Evolutionary conservation across 2,888 invertebrate species (phyloP), one percentile per base, ranked within the genome.

Genomic region (Acleris cristana): DNA sequence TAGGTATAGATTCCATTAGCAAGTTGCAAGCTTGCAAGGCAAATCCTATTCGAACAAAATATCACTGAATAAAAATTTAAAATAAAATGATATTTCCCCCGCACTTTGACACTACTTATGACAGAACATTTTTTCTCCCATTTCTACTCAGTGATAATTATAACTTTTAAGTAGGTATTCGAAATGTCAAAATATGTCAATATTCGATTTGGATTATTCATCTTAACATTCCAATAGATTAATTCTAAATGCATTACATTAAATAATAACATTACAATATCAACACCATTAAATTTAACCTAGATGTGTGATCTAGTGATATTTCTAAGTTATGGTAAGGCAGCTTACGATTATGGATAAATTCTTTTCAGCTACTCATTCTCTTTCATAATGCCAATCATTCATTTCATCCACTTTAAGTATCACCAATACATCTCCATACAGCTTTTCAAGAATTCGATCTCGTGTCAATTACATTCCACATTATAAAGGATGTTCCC

Each of bases 251-350:
- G 72, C 70, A 78, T 80, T 79, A 81, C 80, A 81, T 81, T 85
- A 85, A 84, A 84, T 86, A 85, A 84, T 82, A 85, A 81, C 74
- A 81, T 82, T 81, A 84, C 76, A 80, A 80, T 75, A 79, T 65
- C 61, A 65, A 71, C 66, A 71, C 65, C 66, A 51, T 67, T 64
- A 63, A 58, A 68, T 60, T 65, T 73, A 73, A 55, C 10, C 40
- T 40, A 40, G 40, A 40, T 40, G 40, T 40, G 40, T 40, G 40
- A 40, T 40, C 40, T 40, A 61, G 51, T 69, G 63, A 69, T 59
- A 63, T 53, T 54, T 52, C 72, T 72, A 72, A 34, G 64, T 71
- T 73, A 72, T 72, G 73, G 73, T 73, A 73, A 73, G 66, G 68
- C 58, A 65, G 65, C 65, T 66, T 67, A 69, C 53, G 56, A 49